Conservation (phyloP, 2,888 invertebrate species). For the Nymphalis polychloros region DNA sequence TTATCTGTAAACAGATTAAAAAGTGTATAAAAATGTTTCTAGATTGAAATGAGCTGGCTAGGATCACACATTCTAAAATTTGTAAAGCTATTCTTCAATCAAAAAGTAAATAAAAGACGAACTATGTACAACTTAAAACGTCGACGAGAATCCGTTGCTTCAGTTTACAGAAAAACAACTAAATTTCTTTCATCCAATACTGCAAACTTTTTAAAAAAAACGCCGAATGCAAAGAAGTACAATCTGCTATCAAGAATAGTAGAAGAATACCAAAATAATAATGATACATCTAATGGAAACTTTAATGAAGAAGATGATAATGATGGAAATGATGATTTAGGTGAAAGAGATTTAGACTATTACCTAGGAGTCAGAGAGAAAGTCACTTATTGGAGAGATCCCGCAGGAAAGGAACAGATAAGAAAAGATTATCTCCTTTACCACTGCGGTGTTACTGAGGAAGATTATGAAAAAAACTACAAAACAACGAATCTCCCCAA, state of each 20-base stretch:
- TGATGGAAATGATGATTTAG: constrained; percentile 57
- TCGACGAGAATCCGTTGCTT: constrained; percentile 70
- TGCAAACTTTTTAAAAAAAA: constrained; percentile 63
- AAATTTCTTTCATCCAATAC: constrained; percentile 69
- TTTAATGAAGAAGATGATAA: constrained; percentile 39
- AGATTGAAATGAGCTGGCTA: constrained; percentile 45
- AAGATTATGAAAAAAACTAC: constrained; percentile 63
- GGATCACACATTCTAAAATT: constrained; percentile 43
- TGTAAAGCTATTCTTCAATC: constrained; percentile 47
- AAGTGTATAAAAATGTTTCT: constrained; percentile 15
- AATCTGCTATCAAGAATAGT: constrained; percentile 52
- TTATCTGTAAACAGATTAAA: too few species aligned
- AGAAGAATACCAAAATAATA: constrained; percentile 49
- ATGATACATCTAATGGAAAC: constrained; percentile 38
- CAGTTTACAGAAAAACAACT: constrained; percentile 72
- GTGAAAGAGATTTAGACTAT: constrained; percentile 70
- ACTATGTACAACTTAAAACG: constrained; percentile 58
- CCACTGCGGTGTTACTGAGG: constrained; percentile 69
- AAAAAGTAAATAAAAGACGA: constrained; percentile 42
- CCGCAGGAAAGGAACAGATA: constrained; percentile 67
- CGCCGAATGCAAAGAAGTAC: constrained; percentile 62
- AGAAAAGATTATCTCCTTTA: constrained; percentile 70
- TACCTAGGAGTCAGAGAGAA: constrained; percentile 70
- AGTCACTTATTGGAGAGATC: constrained; percentile 72
- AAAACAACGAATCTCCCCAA: constrained; percentile 53